Evolutionary conservation across 2,888 invertebrate genomes (phyloP).

Genomic region (Neocrepidodera transversa): DNA sequence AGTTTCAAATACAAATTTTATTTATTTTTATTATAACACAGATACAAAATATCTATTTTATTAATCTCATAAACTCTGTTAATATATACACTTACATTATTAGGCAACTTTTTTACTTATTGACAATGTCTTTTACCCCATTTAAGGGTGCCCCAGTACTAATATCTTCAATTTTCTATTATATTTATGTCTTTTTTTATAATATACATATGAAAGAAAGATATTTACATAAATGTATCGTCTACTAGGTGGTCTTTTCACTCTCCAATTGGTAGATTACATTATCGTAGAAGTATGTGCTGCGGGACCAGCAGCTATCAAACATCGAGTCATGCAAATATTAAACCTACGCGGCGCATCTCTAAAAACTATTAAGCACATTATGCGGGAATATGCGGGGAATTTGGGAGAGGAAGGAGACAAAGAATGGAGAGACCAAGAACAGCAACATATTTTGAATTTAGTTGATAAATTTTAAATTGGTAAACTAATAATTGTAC

Average conservation of each 20-base stretch:
- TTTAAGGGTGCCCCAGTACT: too few species aligned
- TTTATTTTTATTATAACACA: too few species aligned
- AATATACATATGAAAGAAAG: too few species aligned
- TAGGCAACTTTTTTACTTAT: too few species aligned
- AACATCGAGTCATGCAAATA: slow-evolving; percentile 88
- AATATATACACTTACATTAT: too few species aligned
- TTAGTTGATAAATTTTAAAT: slow-evolving; percentile 89
- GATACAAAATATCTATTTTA: too few species aligned
- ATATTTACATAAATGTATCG: too few species aligned
- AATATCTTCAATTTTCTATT: too few species aligned
- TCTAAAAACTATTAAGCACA: slow-evolving; percentile 88
- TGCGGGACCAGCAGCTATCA: slow-evolving; percentile 74
- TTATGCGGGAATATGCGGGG: slow-evolving; percentile 96
- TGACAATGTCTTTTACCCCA: too few species aligned
- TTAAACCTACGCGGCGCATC: slow-evolving; percentile 89
- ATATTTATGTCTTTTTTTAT: too few species aligned
- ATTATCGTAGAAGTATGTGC: slow-evolving; percentile 82
- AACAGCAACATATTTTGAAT: slow-evolving; percentile 90
- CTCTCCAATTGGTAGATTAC: slow-evolving; percentile 93
- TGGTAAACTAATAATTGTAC: not conserved
- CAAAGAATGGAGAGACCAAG: slow-evolving; percentile 83
- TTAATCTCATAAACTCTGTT: too few species aligned
- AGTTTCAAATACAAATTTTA: too few species aligned
- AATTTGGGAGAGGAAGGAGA: slow-evolving; percentile 92
- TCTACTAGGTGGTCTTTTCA: slow-evolving; percentile 83